phyloP scores from a whole-genome alignment of 2,888 invertebrate genomes.

The Amiota minor region DNA sequence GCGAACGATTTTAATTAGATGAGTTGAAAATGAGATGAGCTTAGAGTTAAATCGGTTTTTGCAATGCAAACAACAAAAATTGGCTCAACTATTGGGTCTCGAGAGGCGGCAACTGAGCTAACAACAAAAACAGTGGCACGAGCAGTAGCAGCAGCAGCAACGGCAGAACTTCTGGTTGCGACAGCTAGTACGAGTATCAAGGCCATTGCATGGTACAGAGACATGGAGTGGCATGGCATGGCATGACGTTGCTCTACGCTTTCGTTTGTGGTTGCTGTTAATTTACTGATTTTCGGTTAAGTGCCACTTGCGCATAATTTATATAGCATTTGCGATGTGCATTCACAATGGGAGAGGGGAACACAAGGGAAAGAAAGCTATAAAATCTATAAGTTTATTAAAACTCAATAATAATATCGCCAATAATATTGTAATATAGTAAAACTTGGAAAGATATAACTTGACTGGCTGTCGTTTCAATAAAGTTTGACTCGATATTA shows the following conservation, averaged over 20 bases:
- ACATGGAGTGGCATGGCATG: no score
- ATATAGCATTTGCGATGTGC: neutral
- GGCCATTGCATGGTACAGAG: no score
- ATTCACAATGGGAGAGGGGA: no score
- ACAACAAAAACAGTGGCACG: slow-evolving; percentile 10
- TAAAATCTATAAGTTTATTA: no score
- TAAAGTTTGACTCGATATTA: no score
- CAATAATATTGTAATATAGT: no score
- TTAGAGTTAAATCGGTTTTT: slow-evolving; percentile 7
- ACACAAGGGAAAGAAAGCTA: no score
- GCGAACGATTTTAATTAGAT: slow-evolving; percentile 50
- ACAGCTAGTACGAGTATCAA: neutral
- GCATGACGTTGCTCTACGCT: no score
- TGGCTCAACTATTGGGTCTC: slow-evolving; percentile 20
- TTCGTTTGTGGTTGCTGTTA: slow-evolving; percentile 9
- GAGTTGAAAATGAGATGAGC: slow-evolving; percentile 25
- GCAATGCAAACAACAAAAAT: slow-evolving; percentile 3
- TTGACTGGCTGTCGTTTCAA: no score
- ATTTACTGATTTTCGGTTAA: slow-evolving; percentile 18
- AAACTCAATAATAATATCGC: neutral
- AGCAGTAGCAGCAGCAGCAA: neutral
- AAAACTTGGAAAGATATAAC: no score
- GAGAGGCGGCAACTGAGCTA: neutral
- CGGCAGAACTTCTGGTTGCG: neutral
- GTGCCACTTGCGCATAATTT: slow-evolving; percentile 20